Evolutionary conservation across 2,888 invertebrate species (phyloP).

Genomic region (Fragum whitleyi): DNA sequence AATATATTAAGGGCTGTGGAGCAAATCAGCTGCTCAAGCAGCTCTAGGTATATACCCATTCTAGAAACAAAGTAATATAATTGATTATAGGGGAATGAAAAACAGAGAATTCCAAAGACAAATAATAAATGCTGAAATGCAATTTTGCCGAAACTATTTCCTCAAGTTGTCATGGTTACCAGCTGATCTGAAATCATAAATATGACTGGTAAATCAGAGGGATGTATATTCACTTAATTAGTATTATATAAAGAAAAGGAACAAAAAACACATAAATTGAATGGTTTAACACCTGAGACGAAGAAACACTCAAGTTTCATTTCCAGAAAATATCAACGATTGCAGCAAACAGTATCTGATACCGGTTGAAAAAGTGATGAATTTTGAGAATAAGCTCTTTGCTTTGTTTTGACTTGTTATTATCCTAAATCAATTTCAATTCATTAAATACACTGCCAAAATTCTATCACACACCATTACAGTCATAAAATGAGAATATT

Average conservation of each 20-base stretch:
- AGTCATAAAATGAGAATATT: too few species aligned
- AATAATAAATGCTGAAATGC: constrained; percentile 12
- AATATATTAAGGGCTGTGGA: too few species aligned
- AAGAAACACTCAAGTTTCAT: constrained; percentile 9
- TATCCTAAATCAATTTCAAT: too few species aligned
- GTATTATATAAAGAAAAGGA: constrained; percentile 25
- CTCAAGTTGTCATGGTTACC: constrained; percentile 19
- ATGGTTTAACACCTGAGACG: constrained; percentile 24
- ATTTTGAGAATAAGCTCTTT: too few species aligned
- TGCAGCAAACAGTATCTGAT: too few species aligned
- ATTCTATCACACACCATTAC: too few species aligned
- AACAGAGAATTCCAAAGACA: constrained; percentile 2
- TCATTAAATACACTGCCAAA: too few species aligned
- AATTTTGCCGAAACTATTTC: constrained; percentile 21
- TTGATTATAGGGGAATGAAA: neutral
- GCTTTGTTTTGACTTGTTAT: too few species aligned
- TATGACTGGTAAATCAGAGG: constrained; percentile 20
- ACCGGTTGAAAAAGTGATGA: too few species aligned
- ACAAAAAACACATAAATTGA: constrained; percentile 26
- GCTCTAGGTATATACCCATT: too few species aligned
- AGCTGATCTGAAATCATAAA: constrained; percentile 26
- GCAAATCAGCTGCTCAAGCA: too few species aligned
- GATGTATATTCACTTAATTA: constrained; percentile 26
- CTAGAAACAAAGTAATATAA: too few species aligned
- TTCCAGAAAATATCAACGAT: neutral